These are phyloP conservation scores for Penaeus chinensis DNA, from an alignment of 1,140 invertebrate species.

Conservation along the genomic window DNA sequence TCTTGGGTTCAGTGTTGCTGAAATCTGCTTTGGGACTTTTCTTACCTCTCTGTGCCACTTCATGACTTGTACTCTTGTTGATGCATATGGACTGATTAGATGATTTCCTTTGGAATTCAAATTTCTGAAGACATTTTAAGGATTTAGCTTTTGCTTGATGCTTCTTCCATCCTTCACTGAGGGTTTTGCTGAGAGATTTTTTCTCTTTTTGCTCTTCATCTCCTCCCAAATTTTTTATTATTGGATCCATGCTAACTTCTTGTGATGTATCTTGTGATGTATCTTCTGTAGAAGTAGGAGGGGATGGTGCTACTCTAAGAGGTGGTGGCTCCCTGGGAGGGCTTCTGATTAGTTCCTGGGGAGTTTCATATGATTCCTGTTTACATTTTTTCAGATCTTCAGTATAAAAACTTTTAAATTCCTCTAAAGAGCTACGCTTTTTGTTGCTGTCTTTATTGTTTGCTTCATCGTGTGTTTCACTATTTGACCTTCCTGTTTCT, in stretches of 20 bases:
- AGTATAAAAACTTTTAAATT: constrained; percentile 40
- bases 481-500: no score
- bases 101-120: constrained; percentile 31
- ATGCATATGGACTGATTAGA: not conserved
- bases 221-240: not conserved
- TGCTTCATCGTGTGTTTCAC: not conserved
- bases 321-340: constrained; percentile 31
- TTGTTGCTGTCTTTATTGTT: not conserved
- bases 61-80: no score
- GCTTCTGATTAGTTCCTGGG: constrained; percentile 7
- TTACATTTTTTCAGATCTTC: constrained; percentile 18
- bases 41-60: no score
- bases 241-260: not conserved
- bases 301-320: not conserved
- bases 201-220: not conserved
- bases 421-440: constrained; percentile 29
- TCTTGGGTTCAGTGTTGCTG: not conserved
- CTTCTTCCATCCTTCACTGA: constrained; percentile 26
- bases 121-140: constrained; percentile 12
- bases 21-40: not conserved
- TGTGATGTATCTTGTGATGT: not conserved
- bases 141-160: constrained; percentile 20
- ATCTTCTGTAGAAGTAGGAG: not conserved
- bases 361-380: constrained; percentile 21
- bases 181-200: constrained; percentile 23